These are phyloP conservation scores for Rhinoptilus africanus DNA, from an alignment of 2,113 vertebrate species.

Conservation along the genomic window DNA sequence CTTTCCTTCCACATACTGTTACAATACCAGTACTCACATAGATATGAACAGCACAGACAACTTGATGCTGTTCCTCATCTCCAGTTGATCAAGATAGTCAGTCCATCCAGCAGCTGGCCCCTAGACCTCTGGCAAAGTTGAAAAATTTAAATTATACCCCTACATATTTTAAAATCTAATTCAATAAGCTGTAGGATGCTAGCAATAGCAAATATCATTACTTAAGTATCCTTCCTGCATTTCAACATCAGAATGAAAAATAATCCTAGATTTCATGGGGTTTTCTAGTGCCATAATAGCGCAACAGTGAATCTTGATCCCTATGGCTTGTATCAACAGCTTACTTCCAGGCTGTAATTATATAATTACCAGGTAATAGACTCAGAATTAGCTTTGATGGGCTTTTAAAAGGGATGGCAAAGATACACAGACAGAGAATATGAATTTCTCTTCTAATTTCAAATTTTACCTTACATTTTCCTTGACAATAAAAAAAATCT, in stretches of 20 bases:
- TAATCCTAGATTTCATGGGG: not conserved
- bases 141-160: not conserved
- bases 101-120: not conserved
- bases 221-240: not conserved
- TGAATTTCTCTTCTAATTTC: not conserved
- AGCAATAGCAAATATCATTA: not conserved
- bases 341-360: not conserved
- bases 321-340: not conserved
- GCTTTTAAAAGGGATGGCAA: not conserved
- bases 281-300: not conserved
- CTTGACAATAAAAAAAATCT: not conserved
- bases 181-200: not conserved
- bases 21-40: not conserved
- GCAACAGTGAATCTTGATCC: not conserved
- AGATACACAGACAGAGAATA: not conserved
- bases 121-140: not conserved
- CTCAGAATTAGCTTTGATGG: not conserved
- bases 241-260: not conserved
- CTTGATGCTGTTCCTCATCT: not conserved
- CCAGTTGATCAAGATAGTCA: not conserved
- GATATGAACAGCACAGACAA: not conserved
- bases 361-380: not conserved
- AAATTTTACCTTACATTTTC: not conserved
- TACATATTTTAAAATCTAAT: not conserved
- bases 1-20: not conserved